Percentiles rank a stretch among this genome's conserved stretches.
Conservation (phyloP, 2,113 vertebrate genomes). For the Sturnus vulgaris region DNA sequence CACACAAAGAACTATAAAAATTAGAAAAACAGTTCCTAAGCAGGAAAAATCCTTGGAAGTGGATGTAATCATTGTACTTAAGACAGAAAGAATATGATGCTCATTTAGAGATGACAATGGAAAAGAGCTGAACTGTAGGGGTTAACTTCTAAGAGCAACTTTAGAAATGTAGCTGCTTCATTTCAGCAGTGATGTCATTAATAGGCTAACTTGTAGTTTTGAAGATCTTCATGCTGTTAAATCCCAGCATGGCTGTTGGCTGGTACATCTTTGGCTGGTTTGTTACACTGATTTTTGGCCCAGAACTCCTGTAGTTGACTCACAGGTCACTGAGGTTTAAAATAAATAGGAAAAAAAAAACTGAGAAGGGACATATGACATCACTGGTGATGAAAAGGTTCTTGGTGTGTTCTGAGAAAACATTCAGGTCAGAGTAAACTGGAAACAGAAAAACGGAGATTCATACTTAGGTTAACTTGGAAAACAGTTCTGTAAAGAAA, state of each 20-base stretch:
- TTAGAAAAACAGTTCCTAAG: not conserved
- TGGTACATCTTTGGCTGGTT: constrained; percentile 27
- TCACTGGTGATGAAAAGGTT: constrained; percentile 18
- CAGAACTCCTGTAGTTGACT: constrained; percentile 57
- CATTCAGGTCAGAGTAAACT: constrained; percentile 10
- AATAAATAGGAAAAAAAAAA: constrained; percentile 23
- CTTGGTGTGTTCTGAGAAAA: constrained; percentile 35
- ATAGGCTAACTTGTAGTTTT: not conserved
- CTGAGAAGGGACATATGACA: constrained; percentile 26
- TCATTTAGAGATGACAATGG: not conserved
- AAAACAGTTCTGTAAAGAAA: not conserved
- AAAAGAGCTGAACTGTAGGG: not conserved
- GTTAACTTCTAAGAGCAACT: constrained; percentile 9
- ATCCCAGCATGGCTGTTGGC: constrained; percentile 22
- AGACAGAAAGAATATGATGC: not conserved
- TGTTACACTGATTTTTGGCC: not conserved
- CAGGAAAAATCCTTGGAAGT: not conserved
- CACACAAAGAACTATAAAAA: not conserved
- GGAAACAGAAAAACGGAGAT: not conserved
- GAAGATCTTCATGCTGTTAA: constrained; percentile 28
- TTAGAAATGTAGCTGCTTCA: not conserved
- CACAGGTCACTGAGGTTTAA: constrained; percentile 56
- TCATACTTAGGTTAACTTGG: not conserved
- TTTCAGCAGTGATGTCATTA: constrained; percentile 33
- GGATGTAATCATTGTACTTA: not conserved